These are phyloP conservation scores for Caenorhabditis briggsae DNA, from an alignment of 1,140 invertebrate species.

Conservation along the genomic window DNA sequence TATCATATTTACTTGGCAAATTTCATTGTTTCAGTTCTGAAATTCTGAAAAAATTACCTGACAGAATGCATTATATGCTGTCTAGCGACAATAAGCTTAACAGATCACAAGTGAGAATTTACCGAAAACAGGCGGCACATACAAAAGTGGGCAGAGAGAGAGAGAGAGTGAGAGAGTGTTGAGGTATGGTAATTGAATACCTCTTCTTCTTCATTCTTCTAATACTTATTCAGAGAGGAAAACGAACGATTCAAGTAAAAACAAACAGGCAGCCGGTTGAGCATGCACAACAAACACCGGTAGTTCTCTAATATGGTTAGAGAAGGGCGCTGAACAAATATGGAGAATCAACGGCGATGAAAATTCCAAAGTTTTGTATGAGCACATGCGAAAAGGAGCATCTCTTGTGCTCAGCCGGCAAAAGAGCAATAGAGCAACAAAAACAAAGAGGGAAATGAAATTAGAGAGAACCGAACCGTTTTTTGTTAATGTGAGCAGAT, in stretches of 20 bases:
- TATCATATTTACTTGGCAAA: too few relatives aligned
- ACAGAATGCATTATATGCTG: background rate
- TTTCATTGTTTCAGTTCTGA: too few relatives aligned
- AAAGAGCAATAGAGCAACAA: slow-evolving; percentile 41
- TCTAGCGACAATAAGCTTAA: background rate
- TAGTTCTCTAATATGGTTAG: slow-evolving; percentile 41
- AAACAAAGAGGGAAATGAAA: slow-evolving; percentile 17
- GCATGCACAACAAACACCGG: slow-evolving; percentile 47
- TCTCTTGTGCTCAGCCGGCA: background rate
- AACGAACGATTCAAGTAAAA: slow-evolving; percentile 49
- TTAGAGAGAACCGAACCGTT: background rate
- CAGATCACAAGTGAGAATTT: slow-evolving; percentile 6
- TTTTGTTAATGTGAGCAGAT: background rate
- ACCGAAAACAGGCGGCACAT: slow-evolving; percentile 41
- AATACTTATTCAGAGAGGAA: slow-evolving; percentile 27
- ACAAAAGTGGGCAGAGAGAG: slow-evolving; percentile 27
- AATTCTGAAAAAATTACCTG: slow-evolving; percentile 12
- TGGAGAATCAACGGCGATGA: background rate
- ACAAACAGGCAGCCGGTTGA: slow-evolving; percentile 44
- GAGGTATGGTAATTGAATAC: slow-evolving; percentile 51
- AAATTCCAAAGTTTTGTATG: slow-evolving; percentile 8
- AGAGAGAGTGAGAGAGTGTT: background rate
- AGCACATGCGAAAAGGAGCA: background rate
- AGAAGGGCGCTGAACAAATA: slow-evolving; percentile 41
- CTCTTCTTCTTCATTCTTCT: slow-evolving; percentile 15